phyloP scores from a whole-genome alignment of 2,797 vertebrate species.

The Arremon aurantiirostris region DNA sequence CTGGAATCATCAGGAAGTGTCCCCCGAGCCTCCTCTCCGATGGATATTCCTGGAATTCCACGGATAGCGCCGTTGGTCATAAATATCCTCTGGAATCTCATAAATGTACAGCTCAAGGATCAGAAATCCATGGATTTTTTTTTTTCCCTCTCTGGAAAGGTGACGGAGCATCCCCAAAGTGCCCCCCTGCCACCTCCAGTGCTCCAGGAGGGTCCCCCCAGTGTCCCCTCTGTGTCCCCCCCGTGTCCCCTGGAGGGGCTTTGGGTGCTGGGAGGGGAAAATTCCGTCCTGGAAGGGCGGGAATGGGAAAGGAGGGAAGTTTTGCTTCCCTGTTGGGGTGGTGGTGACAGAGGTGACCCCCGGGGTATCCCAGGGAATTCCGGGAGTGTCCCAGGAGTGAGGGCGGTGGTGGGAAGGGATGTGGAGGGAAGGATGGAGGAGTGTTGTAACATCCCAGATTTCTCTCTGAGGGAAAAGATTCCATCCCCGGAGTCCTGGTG shows the following conservation, averaged over 20 bases:
- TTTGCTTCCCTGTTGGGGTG: accelerated
- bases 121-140: background rate
- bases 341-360: background rate
- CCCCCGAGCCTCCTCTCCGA: background rate
- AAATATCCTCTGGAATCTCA: background rate
- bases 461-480: background rate
- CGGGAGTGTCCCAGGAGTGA: background rate
- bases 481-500: background rate
- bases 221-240: background rate
- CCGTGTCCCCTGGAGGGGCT: accelerated
- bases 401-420: accelerated
- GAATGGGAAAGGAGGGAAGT: background rate
- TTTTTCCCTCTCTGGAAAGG: background rate
- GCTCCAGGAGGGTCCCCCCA: too few species aligned
- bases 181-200: background rate
- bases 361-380: background rate
- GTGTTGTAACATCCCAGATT: background rate
- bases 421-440: background rate
- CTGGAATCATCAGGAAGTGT: accelerated
- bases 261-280: background rate
- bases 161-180: background rate
- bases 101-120: background rate
- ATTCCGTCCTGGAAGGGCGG: accelerated
- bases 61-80: background rate
- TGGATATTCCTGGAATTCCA: background rate